Percentiles rank a stretch among this genome's conserved stretches.
Conservation (phyloP, 2,797 vertebrate genomes). For the Threskiornis aethiopicus region DNA sequence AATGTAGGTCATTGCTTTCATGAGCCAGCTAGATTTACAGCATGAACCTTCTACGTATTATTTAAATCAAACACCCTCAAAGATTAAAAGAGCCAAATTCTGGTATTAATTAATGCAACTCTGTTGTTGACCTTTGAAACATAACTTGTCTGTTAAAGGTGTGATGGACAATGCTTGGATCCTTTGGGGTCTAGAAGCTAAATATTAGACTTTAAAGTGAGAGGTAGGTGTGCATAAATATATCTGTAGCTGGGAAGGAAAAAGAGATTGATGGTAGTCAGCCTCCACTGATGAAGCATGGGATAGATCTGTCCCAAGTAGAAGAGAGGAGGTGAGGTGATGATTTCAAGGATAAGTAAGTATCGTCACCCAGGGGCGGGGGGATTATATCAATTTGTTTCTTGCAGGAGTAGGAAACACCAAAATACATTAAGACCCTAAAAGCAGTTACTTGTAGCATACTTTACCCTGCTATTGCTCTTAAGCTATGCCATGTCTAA, state of each 20-base stretch:
- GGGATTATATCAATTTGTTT: neutral
- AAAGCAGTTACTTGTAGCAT: neutral
- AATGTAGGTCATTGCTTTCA: constrained; percentile 24
- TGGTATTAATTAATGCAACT: neutral
- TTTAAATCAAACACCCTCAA: neutral
- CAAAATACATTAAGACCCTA: neutral
- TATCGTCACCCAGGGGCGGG: fast-evolving
- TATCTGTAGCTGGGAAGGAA: neutral
- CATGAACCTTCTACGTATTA: neutral
- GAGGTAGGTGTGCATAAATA: neutral
- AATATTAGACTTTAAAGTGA: neutral
- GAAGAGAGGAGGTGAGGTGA: neutral
- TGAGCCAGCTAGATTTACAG: neutral
- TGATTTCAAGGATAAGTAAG: neutral
- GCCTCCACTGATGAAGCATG: neutral
- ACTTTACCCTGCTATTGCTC: neutral
- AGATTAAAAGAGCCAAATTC: neutral
- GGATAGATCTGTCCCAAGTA: neutral
- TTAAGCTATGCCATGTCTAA: neutral
- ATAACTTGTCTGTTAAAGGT: neutral
- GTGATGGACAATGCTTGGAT: neutral
- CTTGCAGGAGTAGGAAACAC: neutral
- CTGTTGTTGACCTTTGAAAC: neutral
- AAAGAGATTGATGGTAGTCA: neutral
- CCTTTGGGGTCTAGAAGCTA: neutral